Evolutionary conservation across 2,797 vertebrate genomes (phyloP).

Genomic region (Malacoraja senta): DNA sequence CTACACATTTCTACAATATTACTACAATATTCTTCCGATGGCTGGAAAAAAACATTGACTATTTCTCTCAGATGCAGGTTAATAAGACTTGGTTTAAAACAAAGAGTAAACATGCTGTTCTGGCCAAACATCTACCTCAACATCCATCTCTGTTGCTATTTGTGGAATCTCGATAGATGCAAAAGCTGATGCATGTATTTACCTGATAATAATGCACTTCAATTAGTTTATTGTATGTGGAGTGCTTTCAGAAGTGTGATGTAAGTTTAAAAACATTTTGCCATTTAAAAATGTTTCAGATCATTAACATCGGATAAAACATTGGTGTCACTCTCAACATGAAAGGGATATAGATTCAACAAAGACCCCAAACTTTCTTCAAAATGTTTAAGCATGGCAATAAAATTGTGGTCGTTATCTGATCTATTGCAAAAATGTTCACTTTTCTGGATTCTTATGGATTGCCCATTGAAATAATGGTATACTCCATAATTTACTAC

Average conservation of each 20-base stretch:
- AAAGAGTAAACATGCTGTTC: neutral
- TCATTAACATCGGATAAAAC: neutral
- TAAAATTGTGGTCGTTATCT: neutral
- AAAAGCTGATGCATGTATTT: neutral
- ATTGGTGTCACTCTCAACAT: neutral
- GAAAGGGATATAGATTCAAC: neutral
- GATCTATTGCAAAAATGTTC: neutral
- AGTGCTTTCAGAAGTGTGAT: neutral
- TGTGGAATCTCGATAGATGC: neutral
- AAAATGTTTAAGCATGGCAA: neutral
- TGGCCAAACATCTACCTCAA: neutral
- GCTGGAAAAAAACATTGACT: neutral
- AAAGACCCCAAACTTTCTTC: neutral
- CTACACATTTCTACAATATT: no score
- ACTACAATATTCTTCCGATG: neutral
- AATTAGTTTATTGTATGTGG: neutral
- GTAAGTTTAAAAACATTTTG: neutral
- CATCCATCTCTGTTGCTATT: neutral
- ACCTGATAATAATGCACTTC: neutral
- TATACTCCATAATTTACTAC: conserved; percentile 3
- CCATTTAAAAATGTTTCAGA: neutral
- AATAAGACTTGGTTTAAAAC: neutral
- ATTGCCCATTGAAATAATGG: neutral
- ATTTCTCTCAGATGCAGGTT: neutral
- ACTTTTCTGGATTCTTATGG: neutral